These are phyloP conservation scores for Epirrita christyi DNA, from an alignment of 2,888 invertebrate genomes.

Conservation along the genomic window DNA sequence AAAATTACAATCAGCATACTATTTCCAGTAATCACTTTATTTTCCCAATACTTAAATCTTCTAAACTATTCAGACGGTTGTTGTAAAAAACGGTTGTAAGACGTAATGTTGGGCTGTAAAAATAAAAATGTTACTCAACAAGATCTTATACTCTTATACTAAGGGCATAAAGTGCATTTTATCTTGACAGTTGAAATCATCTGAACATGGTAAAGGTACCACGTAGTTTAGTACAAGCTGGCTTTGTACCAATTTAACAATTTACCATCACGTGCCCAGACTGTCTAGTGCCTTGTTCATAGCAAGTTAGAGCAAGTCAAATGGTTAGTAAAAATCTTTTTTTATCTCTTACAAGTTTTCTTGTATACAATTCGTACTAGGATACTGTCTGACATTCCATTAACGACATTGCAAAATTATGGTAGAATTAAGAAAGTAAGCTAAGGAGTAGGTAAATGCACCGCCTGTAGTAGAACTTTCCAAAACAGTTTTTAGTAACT, in stretches of 20 bases:
- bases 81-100: slow-evolving; percentile 38
- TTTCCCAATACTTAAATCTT: slow-evolving; percentile 8
- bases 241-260: slow-evolving; percentile 53
- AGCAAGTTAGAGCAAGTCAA: slow-evolving; percentile 18
- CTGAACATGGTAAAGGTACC: slow-evolving; percentile 5
- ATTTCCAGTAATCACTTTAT: too few relatives aligned
- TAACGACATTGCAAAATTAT: too few relatives aligned
- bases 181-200: background rate
- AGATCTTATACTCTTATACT: slow-evolving; percentile 11
- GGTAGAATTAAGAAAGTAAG: too few relatives aligned
- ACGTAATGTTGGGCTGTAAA: slow-evolving; percentile 38
- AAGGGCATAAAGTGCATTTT: slow-evolving; percentile 12
- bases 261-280: slow-evolving; percentile 44
- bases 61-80: slow-evolving; percentile 12
- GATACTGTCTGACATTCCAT: too few relatives aligned
- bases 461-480: too few relatives aligned
- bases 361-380: too few relatives aligned
- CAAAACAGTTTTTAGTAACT: too few relatives aligned
- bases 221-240: slow-evolving; percentile 38
- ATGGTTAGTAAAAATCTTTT: slow-evolving; percentile 4
- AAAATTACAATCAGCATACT: too few relatives aligned
- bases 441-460: too few relatives aligned
- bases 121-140: slow-evolving; percentile 6
- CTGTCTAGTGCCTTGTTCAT: slow-evolving; percentile 14
- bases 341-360: too few relatives aligned